A percentile compares a stretch with the other conserved stretches of the same genome.
phyloP scores from a whole-genome alignment of 2,113 vertebrate species.

The Prunella fulvescens region DNA sequence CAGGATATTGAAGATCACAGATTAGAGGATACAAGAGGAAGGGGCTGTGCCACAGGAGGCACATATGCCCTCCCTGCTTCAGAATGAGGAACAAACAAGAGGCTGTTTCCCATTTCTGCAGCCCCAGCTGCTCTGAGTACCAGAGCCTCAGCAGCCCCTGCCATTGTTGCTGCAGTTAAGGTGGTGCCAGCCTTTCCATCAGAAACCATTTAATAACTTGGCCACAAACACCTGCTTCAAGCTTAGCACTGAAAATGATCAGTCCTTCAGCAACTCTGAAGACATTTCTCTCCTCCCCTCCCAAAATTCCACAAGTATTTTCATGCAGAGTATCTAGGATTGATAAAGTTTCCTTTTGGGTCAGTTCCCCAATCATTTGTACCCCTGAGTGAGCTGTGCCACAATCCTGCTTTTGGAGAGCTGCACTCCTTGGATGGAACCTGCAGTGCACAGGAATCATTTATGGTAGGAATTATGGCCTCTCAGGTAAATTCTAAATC shows the following conservation, averaged over 20 bases:
- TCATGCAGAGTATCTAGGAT: neutral
- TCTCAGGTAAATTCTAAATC: neutral
- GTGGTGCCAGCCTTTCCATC: neutral
- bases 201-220: neutral
- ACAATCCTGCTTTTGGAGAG: neutral
- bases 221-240: neutral
- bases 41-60: neutral
- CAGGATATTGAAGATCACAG: constrained; percentile 17
- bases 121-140: neutral
- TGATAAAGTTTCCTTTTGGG: neutral
- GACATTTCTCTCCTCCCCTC: neutral
- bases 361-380: neutral
- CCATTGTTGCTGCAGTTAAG: neutral
- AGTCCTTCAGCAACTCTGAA: neutral
- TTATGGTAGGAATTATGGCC: neutral
- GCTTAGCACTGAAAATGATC: neutral
- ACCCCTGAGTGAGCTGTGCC: neutral
- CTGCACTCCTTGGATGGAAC: neutral
- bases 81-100: constrained; percentile 42
- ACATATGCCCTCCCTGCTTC: neutral
- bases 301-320: neutral
- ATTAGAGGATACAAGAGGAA: constrained; percentile 33
- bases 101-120: constrained; percentile 21
- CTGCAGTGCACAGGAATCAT: neutral
- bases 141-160: neutral